Evolutionary conservation across 2,113 vertebrate genomes (phyloP), one percentile per base, ranked within the genome.

Genomic region (Cyphomyrus discorhynchus): DNA sequence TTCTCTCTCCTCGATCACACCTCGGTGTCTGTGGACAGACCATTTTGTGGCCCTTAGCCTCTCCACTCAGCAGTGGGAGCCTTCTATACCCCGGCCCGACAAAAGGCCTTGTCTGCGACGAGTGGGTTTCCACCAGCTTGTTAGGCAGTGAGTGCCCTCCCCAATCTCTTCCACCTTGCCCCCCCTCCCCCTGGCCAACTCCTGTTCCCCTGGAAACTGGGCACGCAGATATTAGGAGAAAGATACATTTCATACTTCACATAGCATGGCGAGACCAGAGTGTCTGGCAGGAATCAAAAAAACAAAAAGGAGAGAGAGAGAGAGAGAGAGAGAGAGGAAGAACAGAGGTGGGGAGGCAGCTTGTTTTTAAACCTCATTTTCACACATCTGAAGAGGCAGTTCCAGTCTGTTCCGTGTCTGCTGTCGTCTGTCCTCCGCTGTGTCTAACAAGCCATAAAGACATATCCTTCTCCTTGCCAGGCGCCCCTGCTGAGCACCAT

Each of bases 131-230:
- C 31, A 2, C 74, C 19, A 70, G 35, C 27, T 49, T 9, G 31
- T 49, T 88, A 53, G 42, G 27, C 19, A 24, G 7, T 19, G 42
- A 53, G 52, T 39, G 27, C 47, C 56, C 27, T 82, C 39, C 86
- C 24, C 53, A 27, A 6, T 19, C 21, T 27, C 46, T 39, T 24
- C 74, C 58, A 77, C 8, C 35, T 42, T 9, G 47, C 82, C 17
- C 53, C 62, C 3, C 82, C 46, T 45, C 15, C 35, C 56, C 70
- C 70, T 0, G 10, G 27, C 15, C 35, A 77, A 39, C 70, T 58
- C 80, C 87, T 8, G 91, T 91, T 90, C 88, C 92, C 90, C 39
- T 90, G 90, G 91, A 92, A 91, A 91, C 89, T 10, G 88, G 56
- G 62, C 19, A n/a, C 80, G 21, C 53, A 31, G 58, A 88, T 89